These are phyloP conservation scores for Trichogramma evanescens DNA, from an alignment of 2,888 invertebrate species.

Conservation along the genomic window DNA sequence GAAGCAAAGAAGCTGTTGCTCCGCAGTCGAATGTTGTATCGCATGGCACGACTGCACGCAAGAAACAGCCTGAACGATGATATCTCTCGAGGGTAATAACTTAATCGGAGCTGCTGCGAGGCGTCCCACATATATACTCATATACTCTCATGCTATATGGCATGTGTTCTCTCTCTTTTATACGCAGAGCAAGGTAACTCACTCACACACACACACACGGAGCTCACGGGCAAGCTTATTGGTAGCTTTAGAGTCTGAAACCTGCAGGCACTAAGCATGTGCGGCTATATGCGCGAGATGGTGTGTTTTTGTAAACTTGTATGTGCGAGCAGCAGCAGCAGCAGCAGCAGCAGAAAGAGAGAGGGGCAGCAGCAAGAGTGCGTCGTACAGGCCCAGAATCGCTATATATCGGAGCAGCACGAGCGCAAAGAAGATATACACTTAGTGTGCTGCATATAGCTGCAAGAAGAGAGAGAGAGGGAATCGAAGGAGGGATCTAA, in stretches of 20 bases:
- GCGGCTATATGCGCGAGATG: not conserved
- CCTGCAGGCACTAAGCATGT: not conserved
- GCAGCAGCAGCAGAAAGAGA: constrained; percentile 21
- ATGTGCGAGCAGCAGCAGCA: constrained; percentile 7
- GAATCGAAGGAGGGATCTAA: constrained; percentile 6
- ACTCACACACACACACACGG: not conserved
- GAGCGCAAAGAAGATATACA: constrained; percentile 22
- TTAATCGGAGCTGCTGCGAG: constrained; percentile 25
- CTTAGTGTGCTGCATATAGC: no score
- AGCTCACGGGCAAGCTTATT: constrained; percentile 10
- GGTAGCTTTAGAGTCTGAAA: not conserved
- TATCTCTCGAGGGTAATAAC: constrained; percentile 30
- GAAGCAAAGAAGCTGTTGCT: no score
- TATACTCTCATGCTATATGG: constrained; percentile 20
- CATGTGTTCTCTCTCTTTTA: not conserved
- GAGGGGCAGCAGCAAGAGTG: not conserved
- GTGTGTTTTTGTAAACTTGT: not conserved
- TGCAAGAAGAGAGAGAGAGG: not conserved
- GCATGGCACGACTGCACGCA: no score
- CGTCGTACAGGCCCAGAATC: not conserved
- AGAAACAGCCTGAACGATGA: constrained; percentile 16
- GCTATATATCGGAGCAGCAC: not conserved
- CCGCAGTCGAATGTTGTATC: no score
- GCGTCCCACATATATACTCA: constrained; percentile 25
- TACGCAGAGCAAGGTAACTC: not conserved